A percentile compares a stretch with the other conserved stretches of the same genome.
phyloP scores from a whole-genome alignment of 1,140 invertebrate species.

The Drosophila novamexicana region DNA sequence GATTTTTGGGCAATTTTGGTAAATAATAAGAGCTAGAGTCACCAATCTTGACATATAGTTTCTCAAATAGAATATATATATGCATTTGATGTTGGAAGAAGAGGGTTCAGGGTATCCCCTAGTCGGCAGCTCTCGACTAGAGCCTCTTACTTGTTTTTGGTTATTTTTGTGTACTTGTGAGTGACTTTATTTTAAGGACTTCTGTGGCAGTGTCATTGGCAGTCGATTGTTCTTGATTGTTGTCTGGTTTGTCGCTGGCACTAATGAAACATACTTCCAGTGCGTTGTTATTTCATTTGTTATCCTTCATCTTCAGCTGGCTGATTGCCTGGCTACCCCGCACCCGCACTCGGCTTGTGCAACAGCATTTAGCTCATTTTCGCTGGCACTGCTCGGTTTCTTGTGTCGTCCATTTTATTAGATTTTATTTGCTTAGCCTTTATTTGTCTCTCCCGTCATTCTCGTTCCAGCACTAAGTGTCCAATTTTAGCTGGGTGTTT shows the following conservation, averaged over 20 bases:
- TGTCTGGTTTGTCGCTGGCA: constrained; percentile 69
- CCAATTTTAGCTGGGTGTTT: constrained; percentile 58
- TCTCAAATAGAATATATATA: too few relatives aligned
- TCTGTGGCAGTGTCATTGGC: constrained; percentile 50
- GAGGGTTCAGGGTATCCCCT: too few relatives aligned
- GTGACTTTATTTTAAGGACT: constrained; percentile 37
- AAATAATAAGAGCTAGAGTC: too few relatives aligned
- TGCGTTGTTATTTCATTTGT: constrained; percentile 77
- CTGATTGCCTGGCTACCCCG: constrained; percentile 28
- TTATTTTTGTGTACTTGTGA: constrained; percentile 38
- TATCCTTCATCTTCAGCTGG: constrained; percentile 34
- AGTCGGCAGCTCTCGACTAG: too few relatives aligned
- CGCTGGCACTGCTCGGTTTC: constrained; percentile 55
- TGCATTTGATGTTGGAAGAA: too few relatives aligned
- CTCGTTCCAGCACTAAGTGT: constrained; percentile 57
- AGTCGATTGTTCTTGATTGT: constrained; percentile 63
- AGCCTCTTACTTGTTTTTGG: background rate
- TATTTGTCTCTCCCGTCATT: constrained; percentile 69
- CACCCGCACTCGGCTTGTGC: constrained; percentile 1
- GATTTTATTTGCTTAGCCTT: constrained; percentile 81
- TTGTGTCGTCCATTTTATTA: constrained; percentile 75
- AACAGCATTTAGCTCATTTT: constrained; percentile 67
- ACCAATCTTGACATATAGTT: too few relatives aligned
- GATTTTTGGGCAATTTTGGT: too few relatives aligned
- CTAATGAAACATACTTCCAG: constrained; percentile 79